Base-by-base conservation (phyloP, 2,113 vertebrate species). In the Calidris pugnax region DNA sequence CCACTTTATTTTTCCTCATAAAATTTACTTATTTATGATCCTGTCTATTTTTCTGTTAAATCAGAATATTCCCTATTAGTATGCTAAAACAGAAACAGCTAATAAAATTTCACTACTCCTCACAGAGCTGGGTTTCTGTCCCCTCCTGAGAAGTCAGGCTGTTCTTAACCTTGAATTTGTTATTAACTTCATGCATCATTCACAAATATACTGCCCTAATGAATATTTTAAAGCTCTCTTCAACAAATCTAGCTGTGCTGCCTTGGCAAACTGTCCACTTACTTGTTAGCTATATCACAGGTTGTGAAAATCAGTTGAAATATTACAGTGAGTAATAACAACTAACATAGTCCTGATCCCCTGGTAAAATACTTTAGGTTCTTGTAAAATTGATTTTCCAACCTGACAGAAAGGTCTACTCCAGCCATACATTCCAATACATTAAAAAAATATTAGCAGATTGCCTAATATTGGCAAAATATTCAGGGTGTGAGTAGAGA, bases 221-320 rank as follows among this genome's bases (percentile, higher is more conserved):
- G 66, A 97, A 93, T 97, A 94, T 95, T 97, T 97, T 87, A 97
- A 87, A 92, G 28, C 45, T 68, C n/a, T 76, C 47, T 89, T 91
- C 77, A 41, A 69, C 33, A 91, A 87, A 85, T 22, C 76, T 67
- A 64, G 57, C 17, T 73, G 72, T 87, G 79, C 53, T 89, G 71
- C 85, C 90, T 82, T 89, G 71, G 85, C 83, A 95, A 81, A 50
- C 55, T 83, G 76, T 86, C 80, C 80, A 50, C 69, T 74, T 76
- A 68, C 87, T 71, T 87, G 84, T 64, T 88, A 83, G 69, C 37
- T 87, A 67, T 74, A 87, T 53, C 82, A 87, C 11, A 60, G 68
- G 39, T 72, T 83, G 53, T 83, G 59, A 96, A 96, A 95, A 93
- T 66, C 51, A 51, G 56, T 84, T 69, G 71, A 93, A 96, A 90